A percentile compares a stretch with the other conserved stretches of the same genome.
These are phyloP conservation scores for Nibea albiflora DNA, from an alignment of 2,113 vertebrate species.

Conservation along the genomic window DNA sequence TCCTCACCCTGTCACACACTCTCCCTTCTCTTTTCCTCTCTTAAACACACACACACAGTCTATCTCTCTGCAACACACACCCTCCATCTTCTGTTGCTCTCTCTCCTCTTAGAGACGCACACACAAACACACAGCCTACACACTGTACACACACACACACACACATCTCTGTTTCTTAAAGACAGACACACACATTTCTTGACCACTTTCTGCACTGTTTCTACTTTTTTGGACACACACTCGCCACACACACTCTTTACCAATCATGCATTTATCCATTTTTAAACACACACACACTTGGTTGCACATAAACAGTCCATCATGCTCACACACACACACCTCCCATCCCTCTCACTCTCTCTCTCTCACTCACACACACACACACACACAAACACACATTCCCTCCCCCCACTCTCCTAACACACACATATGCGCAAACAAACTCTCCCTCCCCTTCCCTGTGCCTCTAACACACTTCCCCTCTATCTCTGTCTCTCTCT, in stretches of 20 bases:
- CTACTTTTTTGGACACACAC: conserved; percentile 43
- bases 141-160: conserved; percentile 43
- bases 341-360: conserved; percentile 34
- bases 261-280: conserved; percentile 42
- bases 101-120: conserved; percentile 47
- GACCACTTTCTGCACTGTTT: conserved; percentile 47
- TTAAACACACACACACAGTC: conserved; percentile 63
- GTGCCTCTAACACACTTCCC: conserved; percentile 78
- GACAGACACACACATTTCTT: conserved; percentile 68
- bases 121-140: conserved; percentile 56
- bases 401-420: conserved; percentile 71
- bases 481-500: conserved; percentile 68
- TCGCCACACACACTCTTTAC: conserved; percentile 29
- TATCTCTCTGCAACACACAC: conserved; percentile 68
- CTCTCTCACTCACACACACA: conserved; percentile 59
- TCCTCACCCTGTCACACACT: conserved; percentile 63
- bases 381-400: conserved; percentile 67
- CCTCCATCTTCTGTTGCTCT: conserved; percentile 61
- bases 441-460: conserved; percentile 76
- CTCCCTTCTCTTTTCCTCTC: conserved; percentile 69
- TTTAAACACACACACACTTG: conserved; percentile 45
- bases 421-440: conserved; percentile 75
- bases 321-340: conserved; percentile 49
- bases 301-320: conserved; percentile 61
- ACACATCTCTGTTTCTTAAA: conserved; percentile 72